Evolutionary conservation across 2,797 vertebrate species (phyloP).

Genomic region (Sebastes cheni): DNA sequence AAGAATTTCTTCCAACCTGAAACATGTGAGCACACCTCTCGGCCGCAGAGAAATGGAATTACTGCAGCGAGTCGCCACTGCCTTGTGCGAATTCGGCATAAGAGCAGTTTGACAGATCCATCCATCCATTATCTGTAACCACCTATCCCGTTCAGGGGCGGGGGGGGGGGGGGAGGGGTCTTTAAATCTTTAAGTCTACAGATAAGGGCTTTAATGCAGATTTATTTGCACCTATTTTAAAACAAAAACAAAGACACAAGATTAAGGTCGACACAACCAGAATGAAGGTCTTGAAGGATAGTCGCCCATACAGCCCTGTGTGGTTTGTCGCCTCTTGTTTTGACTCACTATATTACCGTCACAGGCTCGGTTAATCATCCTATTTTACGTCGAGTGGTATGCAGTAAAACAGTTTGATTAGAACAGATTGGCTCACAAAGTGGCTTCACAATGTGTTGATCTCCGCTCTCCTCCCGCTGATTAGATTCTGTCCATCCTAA

Average conservation of each 20-base stretch:
- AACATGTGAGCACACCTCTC: too few species aligned
- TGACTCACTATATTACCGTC: conserved; percentile 3
- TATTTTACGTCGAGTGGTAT: not conserved
- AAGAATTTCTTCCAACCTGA: too few species aligned
- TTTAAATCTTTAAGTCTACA: too few species aligned
- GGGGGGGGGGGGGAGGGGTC: too few species aligned
- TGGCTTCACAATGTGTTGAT: conserved; percentile 37
- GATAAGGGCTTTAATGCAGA: not conserved
- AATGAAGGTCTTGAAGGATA: not conserved
- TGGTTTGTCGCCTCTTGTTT: conserved; percentile 6
- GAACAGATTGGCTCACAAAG: conserved; percentile 46
- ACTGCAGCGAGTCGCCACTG: too few species aligned
- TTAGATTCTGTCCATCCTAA: conserved; percentile 48
- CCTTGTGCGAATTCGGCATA: too few species aligned
- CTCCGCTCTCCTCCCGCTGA: conserved; percentile 24
- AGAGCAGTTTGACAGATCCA: too few species aligned
- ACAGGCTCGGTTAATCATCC: conserved; percentile 7
- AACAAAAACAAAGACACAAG: not conserved
- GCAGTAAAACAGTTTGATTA: conserved; percentile 24
- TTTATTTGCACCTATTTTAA: not conserved
- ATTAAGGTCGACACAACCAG: not conserved
- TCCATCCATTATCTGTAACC: too few species aligned
- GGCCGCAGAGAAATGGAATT: too few species aligned
- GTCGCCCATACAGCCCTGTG: not conserved
- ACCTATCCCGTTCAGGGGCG: too few species aligned